A percentile compares a stretch with the other conserved stretches of the same genome.
Evolutionary conservation across 2,113 vertebrate species (phyloP).

Genomic region (Pygoscelis adeliae): DNA sequence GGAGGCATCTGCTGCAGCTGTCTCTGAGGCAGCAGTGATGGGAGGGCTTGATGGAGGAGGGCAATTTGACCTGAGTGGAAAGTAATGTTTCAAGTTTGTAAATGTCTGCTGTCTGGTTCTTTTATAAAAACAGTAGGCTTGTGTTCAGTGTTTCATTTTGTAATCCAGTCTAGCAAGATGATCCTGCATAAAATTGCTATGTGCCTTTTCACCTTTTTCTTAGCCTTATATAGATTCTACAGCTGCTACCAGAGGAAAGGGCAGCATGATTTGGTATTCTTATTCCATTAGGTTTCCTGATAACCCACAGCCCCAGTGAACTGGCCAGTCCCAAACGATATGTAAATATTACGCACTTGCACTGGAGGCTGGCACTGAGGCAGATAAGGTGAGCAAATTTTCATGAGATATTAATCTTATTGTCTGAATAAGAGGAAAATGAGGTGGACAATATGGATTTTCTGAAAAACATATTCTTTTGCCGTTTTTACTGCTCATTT

Average conservation of each 20-base stretch:
- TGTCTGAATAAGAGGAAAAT: background rate
- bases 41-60: fast-evolving
- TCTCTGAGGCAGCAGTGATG: background rate
- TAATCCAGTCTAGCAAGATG: too few species aligned
- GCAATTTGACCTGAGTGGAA: fast-evolving
- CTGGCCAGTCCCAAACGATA: background rate
- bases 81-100: fast-evolving
- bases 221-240: fast-evolving
- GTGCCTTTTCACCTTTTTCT: background rate
- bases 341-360: background rate
- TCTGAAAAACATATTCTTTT: fast-evolving
- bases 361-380: background rate
- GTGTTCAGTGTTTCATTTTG: background rate
- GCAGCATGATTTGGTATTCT: background rate
- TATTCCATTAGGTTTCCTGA: background rate
- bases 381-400: background rate
- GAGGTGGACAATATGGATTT: background rate
- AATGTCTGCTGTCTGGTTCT: too few species aligned
- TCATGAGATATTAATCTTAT: background rate
- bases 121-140: background rate
- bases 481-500: fast-evolving
- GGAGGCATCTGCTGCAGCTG: background rate
- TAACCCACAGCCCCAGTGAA: background rate
- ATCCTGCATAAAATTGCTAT: background rate
- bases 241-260: background rate